Percentiles rank a stretch among this genome's conserved stretches.
These are phyloP conservation scores for Sphaeramia orbicularis DNA, from an alignment of 2,797 vertebrate genomes.

Conservation along the genomic window DNA sequence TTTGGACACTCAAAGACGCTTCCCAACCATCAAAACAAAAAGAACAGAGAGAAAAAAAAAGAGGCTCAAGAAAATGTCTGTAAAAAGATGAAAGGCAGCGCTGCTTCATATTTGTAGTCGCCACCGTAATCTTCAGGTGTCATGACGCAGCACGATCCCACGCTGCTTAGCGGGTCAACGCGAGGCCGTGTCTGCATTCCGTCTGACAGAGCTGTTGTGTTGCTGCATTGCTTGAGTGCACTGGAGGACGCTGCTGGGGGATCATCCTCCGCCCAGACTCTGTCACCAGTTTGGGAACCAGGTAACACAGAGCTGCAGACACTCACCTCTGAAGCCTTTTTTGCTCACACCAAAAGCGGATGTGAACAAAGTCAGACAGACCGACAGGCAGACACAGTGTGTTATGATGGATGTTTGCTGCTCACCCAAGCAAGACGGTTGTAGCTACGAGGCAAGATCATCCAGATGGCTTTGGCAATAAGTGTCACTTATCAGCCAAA, in stretches of 20 bases:
- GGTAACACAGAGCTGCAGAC: constrained; percentile 37
- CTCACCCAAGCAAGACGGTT: constrained; percentile 71
- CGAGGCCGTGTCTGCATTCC: constrained; percentile 67
- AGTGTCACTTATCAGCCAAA: constrained; percentile 84
- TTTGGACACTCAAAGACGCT: no score
- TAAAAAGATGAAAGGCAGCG: constrained; percentile 47
- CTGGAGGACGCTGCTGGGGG: constrained; percentile 47
- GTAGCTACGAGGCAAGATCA: constrained; percentile 75
- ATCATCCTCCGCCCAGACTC: constrained; percentile 38
- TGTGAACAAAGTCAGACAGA: constrained; percentile 48
- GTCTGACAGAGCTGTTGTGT: constrained; percentile 72
- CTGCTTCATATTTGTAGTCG: constrained; percentile 53
- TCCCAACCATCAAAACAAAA: no score
- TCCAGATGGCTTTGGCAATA: constrained; percentile 78
- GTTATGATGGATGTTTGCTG: constrained; percentile 76
- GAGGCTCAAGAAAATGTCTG: no score
- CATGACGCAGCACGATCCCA: constrained; percentile 71
- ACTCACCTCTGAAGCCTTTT: constrained; percentile 57
- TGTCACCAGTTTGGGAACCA: constrained; percentile 60
- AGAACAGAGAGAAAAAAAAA: no score
- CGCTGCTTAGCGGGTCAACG: constrained; percentile 62
- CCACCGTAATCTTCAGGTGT: constrained; percentile 50
- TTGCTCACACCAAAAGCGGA: constrained; percentile 45
- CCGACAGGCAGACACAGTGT: constrained; percentile 49
- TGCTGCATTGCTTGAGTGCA: constrained; percentile 66